A percentile compares a stretch with the other conserved stretches of the same genome.
Conservation (phyloP, 2,888 invertebrate species). For the Oscheius onirici region DNA sequence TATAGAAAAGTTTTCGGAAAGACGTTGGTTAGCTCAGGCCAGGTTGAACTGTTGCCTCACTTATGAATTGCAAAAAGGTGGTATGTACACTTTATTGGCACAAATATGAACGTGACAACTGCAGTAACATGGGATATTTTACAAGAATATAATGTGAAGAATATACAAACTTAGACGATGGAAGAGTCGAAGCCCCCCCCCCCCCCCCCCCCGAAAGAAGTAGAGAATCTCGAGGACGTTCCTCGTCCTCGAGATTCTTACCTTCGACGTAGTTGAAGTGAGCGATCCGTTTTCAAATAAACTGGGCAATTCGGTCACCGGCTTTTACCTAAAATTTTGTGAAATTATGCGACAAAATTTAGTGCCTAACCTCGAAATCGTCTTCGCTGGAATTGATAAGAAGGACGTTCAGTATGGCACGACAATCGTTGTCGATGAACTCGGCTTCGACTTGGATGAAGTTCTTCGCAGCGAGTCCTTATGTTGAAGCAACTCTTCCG, state of each 20-base stretch:
- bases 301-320: conserved; percentile 94
- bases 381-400: conserved; percentile 89
- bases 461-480: conserved; percentile 83
- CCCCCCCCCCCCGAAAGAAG: too few relatives aligned
- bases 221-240: too few relatives aligned
- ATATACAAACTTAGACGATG: conserved; percentile 75
- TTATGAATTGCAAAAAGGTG: too few relatives aligned
- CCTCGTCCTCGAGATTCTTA: conserved; percentile 81
- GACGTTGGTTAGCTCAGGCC: too few relatives aligned
- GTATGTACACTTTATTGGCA: too few relatives aligned
- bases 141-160: too few relatives aligned
- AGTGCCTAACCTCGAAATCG: conserved; percentile 77
- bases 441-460: conserved; percentile 82
- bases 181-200: conserved; percentile 93
- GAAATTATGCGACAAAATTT: neutral
- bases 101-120: too few relatives aligned
- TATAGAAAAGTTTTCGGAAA: too few relatives aligned
- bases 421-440: conserved; percentile 92
- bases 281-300: conserved; percentile 84
- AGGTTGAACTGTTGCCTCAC: too few relatives aligned
- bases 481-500: conserved; percentile 72
- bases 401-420: conserved; percentile 77
- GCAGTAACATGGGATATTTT: too few relatives aligned
- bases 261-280: conserved; percentile 83
- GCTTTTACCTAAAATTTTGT: conserved; percentile 77